phyloP scores from a whole-genome alignment of 2,888 invertebrate genomes.

The Torymus tubicola region DNA sequence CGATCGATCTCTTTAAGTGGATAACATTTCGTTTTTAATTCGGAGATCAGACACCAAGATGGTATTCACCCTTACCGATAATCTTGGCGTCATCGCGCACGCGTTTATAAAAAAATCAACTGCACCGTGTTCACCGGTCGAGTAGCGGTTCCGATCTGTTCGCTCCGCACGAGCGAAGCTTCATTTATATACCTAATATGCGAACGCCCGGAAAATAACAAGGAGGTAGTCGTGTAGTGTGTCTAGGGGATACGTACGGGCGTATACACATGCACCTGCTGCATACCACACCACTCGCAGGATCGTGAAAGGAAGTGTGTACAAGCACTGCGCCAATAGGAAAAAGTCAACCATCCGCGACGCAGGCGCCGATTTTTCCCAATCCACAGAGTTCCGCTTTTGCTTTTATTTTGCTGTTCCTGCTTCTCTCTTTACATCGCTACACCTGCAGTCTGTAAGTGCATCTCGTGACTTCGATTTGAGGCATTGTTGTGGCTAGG shows the following conservation, averaged over 20 bases:
- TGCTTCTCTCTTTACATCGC: no score
- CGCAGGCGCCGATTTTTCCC: conserved; percentile 5
- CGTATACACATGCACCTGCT: not conserved
- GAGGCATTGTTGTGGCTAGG: no score
- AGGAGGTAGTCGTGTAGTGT: conserved; percentile 36
- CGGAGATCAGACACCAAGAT: not conserved
- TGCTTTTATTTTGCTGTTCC: not conserved
- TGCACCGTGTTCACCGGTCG: conserved; percentile 23
- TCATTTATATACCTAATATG: conserved; percentile 54
- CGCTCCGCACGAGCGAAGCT: conserved; percentile 24
- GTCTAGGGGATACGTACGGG: conserved; percentile 20
- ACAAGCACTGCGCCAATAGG: not conserved
- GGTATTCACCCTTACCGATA: conserved; percentile 34
- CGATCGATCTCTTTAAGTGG: no score
- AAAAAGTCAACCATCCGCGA: conserved; percentile 47
- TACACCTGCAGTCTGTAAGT: no score
- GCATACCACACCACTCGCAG: not conserved
- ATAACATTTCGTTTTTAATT: not conserved
- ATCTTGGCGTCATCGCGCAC: conserved; percentile 25
- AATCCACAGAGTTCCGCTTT: conserved; percentile 1
- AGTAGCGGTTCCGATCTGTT: conserved; percentile 22
- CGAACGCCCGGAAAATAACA: conserved; percentile 37
- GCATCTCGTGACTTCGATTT: no score
- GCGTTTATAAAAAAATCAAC: conserved; percentile 10
- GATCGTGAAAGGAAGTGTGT: conserved; percentile 52